These are phyloP conservation scores for Drosophila quasianomalipes DNA, from an alignment of 2,888 invertebrate genomes.

Conservation along the genomic window DNA sequence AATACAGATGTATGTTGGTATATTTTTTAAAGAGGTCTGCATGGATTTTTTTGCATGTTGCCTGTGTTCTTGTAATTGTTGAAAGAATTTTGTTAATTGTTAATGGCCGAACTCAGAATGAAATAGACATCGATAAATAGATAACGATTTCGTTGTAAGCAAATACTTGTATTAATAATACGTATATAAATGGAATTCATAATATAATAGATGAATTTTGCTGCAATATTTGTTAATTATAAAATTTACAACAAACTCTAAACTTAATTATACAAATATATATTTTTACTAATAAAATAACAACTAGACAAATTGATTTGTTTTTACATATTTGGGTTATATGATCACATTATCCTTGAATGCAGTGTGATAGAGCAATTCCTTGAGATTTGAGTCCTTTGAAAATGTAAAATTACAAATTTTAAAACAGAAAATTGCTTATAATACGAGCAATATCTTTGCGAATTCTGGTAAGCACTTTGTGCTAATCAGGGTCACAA, in stretches of 20 bases:
- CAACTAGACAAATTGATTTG: background rate
- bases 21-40: slow-evolving; percentile 13
- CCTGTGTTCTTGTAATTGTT: slow-evolving; percentile 42
- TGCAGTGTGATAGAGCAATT: background rate
- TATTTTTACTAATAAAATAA: slow-evolving; percentile 74
- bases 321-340: background rate
- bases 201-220: slow-evolving; percentile 76
- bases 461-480: too few species aligned
- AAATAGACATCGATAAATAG: slow-evolving; percentile 64
- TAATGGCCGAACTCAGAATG: slow-evolving; percentile 38
- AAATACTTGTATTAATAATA: slow-evolving; percentile 55
- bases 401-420: background rate
- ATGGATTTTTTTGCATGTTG: slow-evolving; percentile 44
- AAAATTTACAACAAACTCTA: slow-evolving; percentile 59
- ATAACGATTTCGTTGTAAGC: slow-evolving; percentile 44
- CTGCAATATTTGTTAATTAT: slow-evolving; percentile 79
- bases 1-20: slow-evolving; percentile 5
- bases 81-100: slow-evolving; percentile 59
- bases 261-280: slow-evolving; percentile 60
- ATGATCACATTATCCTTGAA: background rate
- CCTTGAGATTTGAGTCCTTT: background rate
- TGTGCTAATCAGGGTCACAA: background rate
- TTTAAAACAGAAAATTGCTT: background rate
- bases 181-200: slow-evolving; percentile 52
- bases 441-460: background rate